Conservation (phyloP, 2,797 vertebrate genomes). For the Pseudochaenichthys georgianus region DNA sequence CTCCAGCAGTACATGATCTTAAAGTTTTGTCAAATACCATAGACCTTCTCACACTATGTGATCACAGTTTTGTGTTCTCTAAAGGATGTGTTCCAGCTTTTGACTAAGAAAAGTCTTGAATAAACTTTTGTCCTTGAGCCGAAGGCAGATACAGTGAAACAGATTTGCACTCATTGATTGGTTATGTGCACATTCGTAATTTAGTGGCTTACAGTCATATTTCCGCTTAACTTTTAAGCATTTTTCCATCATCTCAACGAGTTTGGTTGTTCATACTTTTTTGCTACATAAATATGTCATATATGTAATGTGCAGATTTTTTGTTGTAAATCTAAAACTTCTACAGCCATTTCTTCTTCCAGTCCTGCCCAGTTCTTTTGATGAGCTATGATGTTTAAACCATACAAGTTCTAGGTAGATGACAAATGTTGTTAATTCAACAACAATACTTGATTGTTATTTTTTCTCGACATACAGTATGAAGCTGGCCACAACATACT, state of each 20-base stretch:
- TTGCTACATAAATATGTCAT: background rate
- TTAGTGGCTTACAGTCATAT: constrained; percentile 6
- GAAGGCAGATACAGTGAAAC: background rate
- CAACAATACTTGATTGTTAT: no score
- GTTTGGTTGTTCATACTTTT: background rate
- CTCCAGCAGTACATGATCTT: no score
- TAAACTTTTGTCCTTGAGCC: constrained; percentile 14
- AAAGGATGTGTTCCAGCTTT: constrained; percentile 1
- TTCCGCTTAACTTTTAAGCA: constrained; percentile 5
- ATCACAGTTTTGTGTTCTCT: background rate
- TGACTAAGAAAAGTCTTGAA: constrained; percentile 27
- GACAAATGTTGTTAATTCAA: no score
- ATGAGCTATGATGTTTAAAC: no score
- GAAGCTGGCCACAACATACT: no score
- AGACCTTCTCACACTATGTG: background rate
- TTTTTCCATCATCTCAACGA: background rate
- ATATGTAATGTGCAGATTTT: background rate
- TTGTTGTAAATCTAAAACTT: background rate
- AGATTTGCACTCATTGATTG: constrained; percentile 33
- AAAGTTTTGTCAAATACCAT: background rate
- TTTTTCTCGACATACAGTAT: no score
- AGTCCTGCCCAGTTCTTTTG: no score
- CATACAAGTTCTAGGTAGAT: no score
- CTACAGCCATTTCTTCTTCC: no score
- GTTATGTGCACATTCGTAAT: constrained; percentile 24